Conservation (phyloP, 2,888 invertebrate genomes). For the Deilephila elpenor region DNA sequence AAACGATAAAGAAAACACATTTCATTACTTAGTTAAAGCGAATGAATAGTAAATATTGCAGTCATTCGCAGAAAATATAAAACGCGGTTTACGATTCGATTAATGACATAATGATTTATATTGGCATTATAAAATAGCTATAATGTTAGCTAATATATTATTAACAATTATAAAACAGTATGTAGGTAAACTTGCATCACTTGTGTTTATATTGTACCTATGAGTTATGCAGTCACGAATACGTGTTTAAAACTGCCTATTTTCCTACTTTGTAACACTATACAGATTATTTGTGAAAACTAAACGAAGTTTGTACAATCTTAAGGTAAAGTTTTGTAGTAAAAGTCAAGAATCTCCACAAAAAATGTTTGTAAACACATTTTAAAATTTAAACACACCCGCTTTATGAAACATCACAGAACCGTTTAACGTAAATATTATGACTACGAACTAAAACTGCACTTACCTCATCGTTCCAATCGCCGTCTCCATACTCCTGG, state of each 20-base stretch:
- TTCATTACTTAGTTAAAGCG: no score
- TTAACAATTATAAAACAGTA: neutral
- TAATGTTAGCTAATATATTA: neutral
- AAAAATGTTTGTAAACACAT: neutral
- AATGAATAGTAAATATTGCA: neutral
- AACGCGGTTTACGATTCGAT: conserved; percentile 1
- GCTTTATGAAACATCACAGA: conserved; percentile 7
- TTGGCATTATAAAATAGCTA: neutral
- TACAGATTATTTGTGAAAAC: no score
- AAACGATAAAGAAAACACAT: no score
- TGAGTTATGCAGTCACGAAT: no score
- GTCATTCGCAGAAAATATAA: neutral
- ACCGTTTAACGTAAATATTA: neutral
- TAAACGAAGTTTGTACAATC: no score
- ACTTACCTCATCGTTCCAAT: conserved; percentile 74
- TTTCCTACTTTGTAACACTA: no score
- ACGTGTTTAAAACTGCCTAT: no score
- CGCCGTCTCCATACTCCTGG: conserved; percentile 61
- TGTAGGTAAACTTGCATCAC: no score
- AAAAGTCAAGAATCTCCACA: neutral
- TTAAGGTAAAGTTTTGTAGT: neutral
- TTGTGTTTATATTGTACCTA: no score
- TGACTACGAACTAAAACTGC: neutral
- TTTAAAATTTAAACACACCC: neutral
- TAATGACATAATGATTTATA: neutral